phyloP scores from a whole-genome alignment of 2,113 vertebrate genomes.

The Sylvilagus bachmani region DNA sequence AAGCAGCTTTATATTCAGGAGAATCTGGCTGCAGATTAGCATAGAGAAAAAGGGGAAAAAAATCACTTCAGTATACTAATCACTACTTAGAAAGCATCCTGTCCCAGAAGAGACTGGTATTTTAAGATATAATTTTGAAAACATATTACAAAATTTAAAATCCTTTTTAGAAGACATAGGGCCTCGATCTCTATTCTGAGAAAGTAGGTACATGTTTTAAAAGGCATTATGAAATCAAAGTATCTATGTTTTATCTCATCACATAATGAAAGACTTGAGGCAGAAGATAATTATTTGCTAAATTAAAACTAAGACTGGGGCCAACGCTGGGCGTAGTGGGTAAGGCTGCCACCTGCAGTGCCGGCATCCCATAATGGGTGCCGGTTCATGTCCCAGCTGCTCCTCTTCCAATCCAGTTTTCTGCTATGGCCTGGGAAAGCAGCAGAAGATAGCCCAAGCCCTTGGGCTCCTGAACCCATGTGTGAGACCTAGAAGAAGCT shows the following conservation, averaged over 20 bases:
- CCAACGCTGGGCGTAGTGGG: too few species aligned
- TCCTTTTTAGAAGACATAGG: constrained; percentile 8
- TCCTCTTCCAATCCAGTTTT: too few species aligned
- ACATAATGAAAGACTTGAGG: background rate
- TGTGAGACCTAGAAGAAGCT: too few species aligned
- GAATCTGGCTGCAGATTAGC: constrained; percentile 91
- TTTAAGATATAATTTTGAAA: constrained; percentile 44
- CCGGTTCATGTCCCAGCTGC: too few species aligned
- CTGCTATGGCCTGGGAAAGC: too few species aligned
- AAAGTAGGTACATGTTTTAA: constrained; percentile 10
- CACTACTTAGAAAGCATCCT: constrained; percentile 49
- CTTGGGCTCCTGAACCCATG: too few species aligned
- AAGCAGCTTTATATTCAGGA: constrained; percentile 97
- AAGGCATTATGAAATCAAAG: constrained; percentile 51
- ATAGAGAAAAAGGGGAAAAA: constrained; percentile 63
- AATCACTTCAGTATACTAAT: constrained; percentile 10
- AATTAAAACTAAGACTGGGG: constrained; percentile 39
- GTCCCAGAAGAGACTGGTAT: background rate
- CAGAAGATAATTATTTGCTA: constrained; percentile 54
- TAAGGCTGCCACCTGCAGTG: too few species aligned
- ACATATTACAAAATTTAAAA: constrained; percentile 36
- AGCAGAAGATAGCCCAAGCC: too few species aligned
- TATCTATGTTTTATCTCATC: constrained; percentile 5
- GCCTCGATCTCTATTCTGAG: constrained; percentile 1
- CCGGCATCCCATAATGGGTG: too few species aligned